These are phyloP conservation scores for Lithophane leautieri DNA, from an alignment of 2,888 invertebrate genomes.

Conservation along the genomic window DNA sequence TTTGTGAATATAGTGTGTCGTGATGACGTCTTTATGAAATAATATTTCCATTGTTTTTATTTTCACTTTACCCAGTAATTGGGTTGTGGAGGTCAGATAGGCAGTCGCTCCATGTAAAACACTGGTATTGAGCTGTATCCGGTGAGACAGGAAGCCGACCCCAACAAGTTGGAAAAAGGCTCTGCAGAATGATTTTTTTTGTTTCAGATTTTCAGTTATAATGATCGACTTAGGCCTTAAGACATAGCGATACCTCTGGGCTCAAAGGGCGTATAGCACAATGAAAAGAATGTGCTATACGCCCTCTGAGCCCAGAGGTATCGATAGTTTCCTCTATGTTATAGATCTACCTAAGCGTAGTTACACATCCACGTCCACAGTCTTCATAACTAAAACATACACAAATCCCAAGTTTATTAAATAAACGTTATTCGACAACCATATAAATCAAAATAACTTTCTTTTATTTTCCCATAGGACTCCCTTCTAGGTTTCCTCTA, in stretches of 20 bases:
- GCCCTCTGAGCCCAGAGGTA: too few species aligned
- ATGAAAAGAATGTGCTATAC: too few species aligned
- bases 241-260: too few species aligned
- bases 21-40: slow-evolving; percentile 42
- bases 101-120: too few species aligned
- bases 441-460: slow-evolving; percentile 55
- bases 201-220: not conserved
- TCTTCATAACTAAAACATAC: not conserved
- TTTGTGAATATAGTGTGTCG: slow-evolving; percentile 55
- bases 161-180: too few species aligned
- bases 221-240: not conserved
- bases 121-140: too few species aligned
- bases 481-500: slow-evolving; percentile 74
- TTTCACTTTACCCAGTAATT: not conserved
- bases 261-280: too few species aligned
- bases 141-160: too few species aligned
- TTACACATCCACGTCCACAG: not conserved
- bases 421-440: slow-evolving; percentile 26
- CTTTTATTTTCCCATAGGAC: slow-evolving; percentile 72
- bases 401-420: slow-evolving; percentile 18
- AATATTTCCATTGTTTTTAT: not conserved
- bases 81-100: not conserved
- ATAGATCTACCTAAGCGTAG: not conserved
- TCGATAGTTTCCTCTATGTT: not conserved
- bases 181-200: not conserved